Conservation (phyloP, 2,113 vertebrate genomes). For the Vulpes vulpes region DNA sequence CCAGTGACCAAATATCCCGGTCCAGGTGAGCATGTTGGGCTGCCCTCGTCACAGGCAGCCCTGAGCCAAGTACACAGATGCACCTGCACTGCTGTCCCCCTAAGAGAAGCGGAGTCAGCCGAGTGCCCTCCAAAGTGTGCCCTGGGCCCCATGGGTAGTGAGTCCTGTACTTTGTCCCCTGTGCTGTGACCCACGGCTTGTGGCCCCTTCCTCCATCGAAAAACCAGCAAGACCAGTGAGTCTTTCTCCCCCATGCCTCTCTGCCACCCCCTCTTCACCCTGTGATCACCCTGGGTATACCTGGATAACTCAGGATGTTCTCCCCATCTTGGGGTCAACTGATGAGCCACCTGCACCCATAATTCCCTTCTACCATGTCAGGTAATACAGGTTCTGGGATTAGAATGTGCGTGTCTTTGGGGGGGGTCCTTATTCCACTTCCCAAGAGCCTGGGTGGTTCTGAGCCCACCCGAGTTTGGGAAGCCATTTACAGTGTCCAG, state of each 20-base stretch:
- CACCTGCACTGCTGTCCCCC: accelerated
- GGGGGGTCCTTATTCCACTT: background rate
- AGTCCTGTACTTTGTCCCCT: background rate
- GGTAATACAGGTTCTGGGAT: accelerated
- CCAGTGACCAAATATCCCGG: background rate
- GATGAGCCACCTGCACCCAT: no score
- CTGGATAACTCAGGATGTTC: background rate
- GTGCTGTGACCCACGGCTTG: accelerated
- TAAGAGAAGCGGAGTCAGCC: background rate
- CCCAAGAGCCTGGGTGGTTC: accelerated
- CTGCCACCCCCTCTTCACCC: background rate
- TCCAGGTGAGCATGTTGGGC: accelerated
- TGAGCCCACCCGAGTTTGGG: background rate
- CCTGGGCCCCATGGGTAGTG: accelerated
- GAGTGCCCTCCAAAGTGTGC: accelerated
- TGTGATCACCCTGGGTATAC: no score
- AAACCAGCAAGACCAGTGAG: background rate
- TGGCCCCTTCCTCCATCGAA: background rate
- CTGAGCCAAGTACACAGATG: background rate
- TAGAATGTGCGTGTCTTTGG: accelerated
- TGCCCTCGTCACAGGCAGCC: background rate
- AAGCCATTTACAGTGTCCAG: background rate
- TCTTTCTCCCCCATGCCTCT: background rate
- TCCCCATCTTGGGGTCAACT: background rate
- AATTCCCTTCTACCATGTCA: accelerated